phyloP scores from a whole-genome alignment of 2,797 vertebrate species.

The Tokudaia muenninki region DNA sequence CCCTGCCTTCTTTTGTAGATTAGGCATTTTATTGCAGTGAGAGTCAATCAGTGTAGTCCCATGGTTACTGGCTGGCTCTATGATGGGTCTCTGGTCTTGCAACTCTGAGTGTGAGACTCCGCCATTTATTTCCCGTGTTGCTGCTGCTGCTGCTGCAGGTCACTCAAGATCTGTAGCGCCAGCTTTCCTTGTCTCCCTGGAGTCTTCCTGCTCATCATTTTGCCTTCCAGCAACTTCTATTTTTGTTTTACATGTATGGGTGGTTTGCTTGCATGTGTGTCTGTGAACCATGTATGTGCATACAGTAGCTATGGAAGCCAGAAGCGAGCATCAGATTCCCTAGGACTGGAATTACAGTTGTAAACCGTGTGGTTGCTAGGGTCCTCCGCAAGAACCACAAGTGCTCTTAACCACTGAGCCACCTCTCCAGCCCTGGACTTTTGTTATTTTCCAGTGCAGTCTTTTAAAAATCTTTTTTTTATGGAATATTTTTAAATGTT shows the following conservation, averaged over 20 bases:
- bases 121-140: not conserved
- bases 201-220: not conserved
- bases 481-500: too few species aligned
- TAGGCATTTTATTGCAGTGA: not conserved
- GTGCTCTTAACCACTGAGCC: not conserved
- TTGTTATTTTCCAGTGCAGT: too few species aligned
- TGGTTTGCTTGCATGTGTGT: not conserved
- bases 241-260: not conserved
- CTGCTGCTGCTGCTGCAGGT: not conserved
- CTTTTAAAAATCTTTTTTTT: too few species aligned
- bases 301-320: not conserved
- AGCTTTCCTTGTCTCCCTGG: not conserved
- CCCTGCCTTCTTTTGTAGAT: conserved; percentile 15
- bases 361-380: too few species aligned
- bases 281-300: not conserved
- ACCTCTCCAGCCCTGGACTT: not conserved
- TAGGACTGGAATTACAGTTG: too few species aligned
- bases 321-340: not conserved
- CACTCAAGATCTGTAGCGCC: not conserved
- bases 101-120: not conserved
- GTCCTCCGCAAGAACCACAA: not conserved
- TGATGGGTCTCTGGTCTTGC: not conserved
- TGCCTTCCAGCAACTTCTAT: not conserved
- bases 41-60: not conserved
- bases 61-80: not conserved